Conservation (phyloP, 2,888 invertebrate species). For the Odontocerum albicorne region DNA sequence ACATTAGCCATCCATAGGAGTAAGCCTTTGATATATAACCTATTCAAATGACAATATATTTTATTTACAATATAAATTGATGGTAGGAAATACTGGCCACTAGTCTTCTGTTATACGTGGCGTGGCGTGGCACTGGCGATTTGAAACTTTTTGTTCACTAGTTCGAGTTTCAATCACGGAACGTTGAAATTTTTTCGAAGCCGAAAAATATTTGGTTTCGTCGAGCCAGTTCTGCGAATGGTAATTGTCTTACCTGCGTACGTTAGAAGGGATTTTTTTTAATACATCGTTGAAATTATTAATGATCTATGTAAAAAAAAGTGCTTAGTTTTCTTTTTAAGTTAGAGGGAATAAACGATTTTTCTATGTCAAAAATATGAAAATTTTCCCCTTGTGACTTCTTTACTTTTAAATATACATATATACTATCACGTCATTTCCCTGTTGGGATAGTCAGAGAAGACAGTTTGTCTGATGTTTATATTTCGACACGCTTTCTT, state of each 20-base stretch:
- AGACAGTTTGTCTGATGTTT: too few relatives aligned
- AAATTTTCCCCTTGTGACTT: too few relatives aligned
- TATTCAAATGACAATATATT: constrained; percentile 21
- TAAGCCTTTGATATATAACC: constrained; percentile 15
- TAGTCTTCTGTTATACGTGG: constrained; percentile 6
- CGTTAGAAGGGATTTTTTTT: constrained; percentile 3
- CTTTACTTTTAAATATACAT: too few relatives aligned
- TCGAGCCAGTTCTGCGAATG: constrained; percentile 1
- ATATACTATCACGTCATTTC: too few relatives aligned
- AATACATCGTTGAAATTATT: too few relatives aligned
- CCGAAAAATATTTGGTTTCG: constrained; percentile 11
- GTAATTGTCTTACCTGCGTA: not conserved
- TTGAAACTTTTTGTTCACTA: constrained; percentile 7
- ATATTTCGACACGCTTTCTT: too few relatives aligned
- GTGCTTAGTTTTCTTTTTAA: too few relatives aligned
- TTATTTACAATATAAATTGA: constrained; percentile 16
- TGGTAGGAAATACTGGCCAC: constrained; percentile 2
- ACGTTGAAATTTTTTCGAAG: constrained; percentile 3
- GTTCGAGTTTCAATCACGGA: constrained; percentile 10
- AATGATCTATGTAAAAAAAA: too few relatives aligned
- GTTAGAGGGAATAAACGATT: too few relatives aligned
- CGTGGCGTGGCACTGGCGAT: constrained; percentile 1
- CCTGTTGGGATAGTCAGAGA: too few relatives aligned
- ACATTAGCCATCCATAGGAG: constrained; percentile 8
- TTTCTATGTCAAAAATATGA: too few relatives aligned